Percentiles rank a stretch among this genome's conserved stretches.
Conservation (phyloP, 1,140 invertebrate genomes). For the Drosophila leontia region DNA sequence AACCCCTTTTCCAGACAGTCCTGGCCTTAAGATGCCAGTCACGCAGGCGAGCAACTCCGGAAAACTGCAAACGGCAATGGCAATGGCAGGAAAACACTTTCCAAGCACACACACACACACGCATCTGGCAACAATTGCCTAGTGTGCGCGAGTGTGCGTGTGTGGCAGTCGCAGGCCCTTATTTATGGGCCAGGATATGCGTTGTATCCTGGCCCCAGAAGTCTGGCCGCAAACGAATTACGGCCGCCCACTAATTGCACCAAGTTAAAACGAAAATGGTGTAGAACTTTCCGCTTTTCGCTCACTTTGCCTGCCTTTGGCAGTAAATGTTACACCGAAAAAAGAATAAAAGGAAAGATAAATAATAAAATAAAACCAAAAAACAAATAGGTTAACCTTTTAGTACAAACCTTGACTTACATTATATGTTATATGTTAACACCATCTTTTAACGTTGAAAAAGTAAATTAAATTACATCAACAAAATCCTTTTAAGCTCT, state of each 20-base stretch:
- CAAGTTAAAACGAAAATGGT: slow-evolving; percentile 79
- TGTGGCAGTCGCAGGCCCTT: slow-evolving; percentile 32
- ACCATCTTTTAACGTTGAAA: background rate
- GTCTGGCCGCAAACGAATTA: slow-evolving; percentile 77
- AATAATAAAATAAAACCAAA: background rate
- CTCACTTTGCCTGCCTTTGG: slow-evolving; percentile 10
- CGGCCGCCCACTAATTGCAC: slow-evolving; percentile 75
- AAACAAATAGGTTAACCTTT: background rate
- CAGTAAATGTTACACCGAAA: slow-evolving; percentile 54
- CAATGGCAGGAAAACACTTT: slow-evolving; percentile 22
- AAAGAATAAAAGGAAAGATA: background rate
- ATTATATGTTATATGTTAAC: too few relatives aligned
- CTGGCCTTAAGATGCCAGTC: slow-evolving; percentile 59
- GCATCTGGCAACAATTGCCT: slow-evolving; percentile 61
- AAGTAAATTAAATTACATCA: background rate
- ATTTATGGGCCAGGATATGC: slow-evolving; percentile 75
- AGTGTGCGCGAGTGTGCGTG: slow-evolving; percentile 7
- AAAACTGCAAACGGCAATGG: slow-evolving; percentile 37
- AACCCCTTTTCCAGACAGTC: background rate
- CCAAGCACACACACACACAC: slow-evolving; percentile 49
- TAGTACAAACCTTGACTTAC: background rate
- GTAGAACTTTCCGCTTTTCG: slow-evolving; percentile 41
- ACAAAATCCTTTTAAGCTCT: background rate
- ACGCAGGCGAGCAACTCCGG: slow-evolving; percentile 40
- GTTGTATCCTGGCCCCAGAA: slow-evolving; percentile 62